Evolutionary conservation across 2,888 invertebrate species (phyloP).

Genomic region (Spicauda simplicius): DNA sequence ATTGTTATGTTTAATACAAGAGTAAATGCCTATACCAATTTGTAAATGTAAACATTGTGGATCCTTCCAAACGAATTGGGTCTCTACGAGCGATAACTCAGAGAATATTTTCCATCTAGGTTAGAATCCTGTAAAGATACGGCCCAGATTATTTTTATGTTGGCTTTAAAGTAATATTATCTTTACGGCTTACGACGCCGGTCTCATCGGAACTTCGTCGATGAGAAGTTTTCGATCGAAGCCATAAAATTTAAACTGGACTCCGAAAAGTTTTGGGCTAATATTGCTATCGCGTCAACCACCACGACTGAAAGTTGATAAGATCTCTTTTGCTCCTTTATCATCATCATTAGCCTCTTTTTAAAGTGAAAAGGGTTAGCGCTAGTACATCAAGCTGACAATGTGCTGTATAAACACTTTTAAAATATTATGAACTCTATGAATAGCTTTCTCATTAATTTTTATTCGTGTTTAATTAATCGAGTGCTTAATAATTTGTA

Average conservation of each 20-base stretch:
- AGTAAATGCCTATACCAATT: slow-evolving; percentile 19
- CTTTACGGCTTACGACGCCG: slow-evolving; percentile 45
- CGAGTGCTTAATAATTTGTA: too few species aligned
- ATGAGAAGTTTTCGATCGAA: slow-evolving; percentile 28
- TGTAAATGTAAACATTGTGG: slow-evolving; percentile 1
- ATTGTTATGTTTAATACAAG: slow-evolving; percentile 23
- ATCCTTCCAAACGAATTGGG: neutral
- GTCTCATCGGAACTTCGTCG: slow-evolving; percentile 25
- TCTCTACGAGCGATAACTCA: neutral
- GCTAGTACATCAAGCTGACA: too few species aligned
- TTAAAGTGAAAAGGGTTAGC: too few species aligned
- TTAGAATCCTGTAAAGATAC: slow-evolving; percentile 35
- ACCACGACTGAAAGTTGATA: neutral
- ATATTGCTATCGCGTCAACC: neutral
- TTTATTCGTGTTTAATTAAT: too few species aligned
- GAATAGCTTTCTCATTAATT: too few species aligned
- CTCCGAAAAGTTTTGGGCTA: neutral
- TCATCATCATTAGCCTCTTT: neutral
- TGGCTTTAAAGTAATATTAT: slow-evolving; percentile 46
- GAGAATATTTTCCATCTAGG: slow-evolving; percentile 1
- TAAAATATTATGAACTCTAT: too few species aligned
- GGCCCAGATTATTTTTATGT: slow-evolving; percentile 46
- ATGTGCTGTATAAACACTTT: too few species aligned
- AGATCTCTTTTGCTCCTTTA: neutral
- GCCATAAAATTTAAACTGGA: slow-evolving; percentile 27